Evolutionary conservation across 2,888 invertebrate species (phyloP).

Genomic region (Dryococelus australis): DNA sequence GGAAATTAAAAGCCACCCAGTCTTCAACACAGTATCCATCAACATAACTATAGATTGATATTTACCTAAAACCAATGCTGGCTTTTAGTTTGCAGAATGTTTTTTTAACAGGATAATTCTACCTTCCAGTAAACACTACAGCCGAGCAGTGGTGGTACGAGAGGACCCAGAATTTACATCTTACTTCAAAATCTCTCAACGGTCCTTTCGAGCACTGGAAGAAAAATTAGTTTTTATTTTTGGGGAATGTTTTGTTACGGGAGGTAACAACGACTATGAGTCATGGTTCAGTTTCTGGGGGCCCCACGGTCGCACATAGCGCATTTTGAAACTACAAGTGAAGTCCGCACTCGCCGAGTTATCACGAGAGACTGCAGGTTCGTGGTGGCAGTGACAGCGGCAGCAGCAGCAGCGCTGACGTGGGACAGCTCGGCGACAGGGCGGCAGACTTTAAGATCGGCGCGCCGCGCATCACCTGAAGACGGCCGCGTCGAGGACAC

Average conservation of each 20-base stretch:
- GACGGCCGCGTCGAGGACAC: background rate
- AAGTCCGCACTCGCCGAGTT: no score
- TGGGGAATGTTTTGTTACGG: no score
- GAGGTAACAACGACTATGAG: no score
- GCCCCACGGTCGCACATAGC: background rate
- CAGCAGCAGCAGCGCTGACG: no score
- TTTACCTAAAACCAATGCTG: background rate
- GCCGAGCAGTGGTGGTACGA: background rate
- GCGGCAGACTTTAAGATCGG: background rate
- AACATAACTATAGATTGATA: background rate
- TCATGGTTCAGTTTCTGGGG: no score
- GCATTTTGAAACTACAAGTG: background rate
- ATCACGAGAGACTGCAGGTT: no score
- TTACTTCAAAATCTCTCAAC: background rate
- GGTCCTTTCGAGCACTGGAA: background rate
- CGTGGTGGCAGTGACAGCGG: no score
- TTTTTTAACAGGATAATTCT: background rate
- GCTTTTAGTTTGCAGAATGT: background rate
- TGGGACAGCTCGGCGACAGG: background rate
- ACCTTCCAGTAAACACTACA: background rate
- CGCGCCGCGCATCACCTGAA: background rate
- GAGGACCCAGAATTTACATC: background rate
- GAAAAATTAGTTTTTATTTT: background rate
- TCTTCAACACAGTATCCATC: background rate
- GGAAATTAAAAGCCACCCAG: background rate